These are phyloP conservation scores for Cheilosia impressa DNA, from an alignment of 2,888 invertebrate genomes.

Conservation along the genomic window DNA sequence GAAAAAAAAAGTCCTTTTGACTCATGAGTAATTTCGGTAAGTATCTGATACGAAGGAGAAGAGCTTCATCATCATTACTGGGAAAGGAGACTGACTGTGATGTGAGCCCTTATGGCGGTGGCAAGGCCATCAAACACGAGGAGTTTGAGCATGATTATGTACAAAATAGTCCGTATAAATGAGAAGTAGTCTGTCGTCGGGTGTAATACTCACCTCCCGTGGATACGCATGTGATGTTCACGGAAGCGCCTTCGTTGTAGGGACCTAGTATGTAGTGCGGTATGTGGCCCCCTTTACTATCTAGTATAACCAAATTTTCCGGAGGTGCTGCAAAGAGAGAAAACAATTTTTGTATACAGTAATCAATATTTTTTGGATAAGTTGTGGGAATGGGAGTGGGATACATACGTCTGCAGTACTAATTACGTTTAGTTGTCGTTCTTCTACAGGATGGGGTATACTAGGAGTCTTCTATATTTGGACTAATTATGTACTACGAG, in stretches of 20 bases:
- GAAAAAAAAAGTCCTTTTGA: slow-evolving; percentile 25
- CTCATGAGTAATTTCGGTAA: slow-evolving; percentile 57
- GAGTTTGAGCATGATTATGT: slow-evolving; percentile 49
- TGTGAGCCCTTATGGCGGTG: neutral
- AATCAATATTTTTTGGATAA: neutral
- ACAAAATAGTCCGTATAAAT: slow-evolving; percentile 46
- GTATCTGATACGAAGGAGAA: slow-evolving; percentile 46
- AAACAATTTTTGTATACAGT: neutral
- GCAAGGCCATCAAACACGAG: slow-evolving; percentile 24
- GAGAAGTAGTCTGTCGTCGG: slow-evolving; percentile 23
- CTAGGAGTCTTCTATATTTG: no score
- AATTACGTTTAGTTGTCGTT: no score
- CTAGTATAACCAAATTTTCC: slow-evolving; percentile 90
- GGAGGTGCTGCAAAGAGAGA: slow-evolving; percentile 89
- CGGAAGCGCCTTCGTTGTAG: slow-evolving; percentile 92
- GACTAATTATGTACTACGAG: no score
- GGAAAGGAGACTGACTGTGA: slow-evolving; percentile 10
- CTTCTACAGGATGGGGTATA: no score
- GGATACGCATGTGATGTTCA: slow-evolving; percentile 93
- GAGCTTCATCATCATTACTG: slow-evolving; percentile 60
- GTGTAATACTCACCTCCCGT: slow-evolving; percentile 89
- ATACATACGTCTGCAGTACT: neutral
- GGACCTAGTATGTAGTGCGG: slow-evolving; percentile 91
- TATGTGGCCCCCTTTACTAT: slow-evolving; percentile 90
- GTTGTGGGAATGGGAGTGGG: neutral